Conservation (phyloP, 2,888 invertebrate species). For the Allophyes oxyacanthae region DNA sequence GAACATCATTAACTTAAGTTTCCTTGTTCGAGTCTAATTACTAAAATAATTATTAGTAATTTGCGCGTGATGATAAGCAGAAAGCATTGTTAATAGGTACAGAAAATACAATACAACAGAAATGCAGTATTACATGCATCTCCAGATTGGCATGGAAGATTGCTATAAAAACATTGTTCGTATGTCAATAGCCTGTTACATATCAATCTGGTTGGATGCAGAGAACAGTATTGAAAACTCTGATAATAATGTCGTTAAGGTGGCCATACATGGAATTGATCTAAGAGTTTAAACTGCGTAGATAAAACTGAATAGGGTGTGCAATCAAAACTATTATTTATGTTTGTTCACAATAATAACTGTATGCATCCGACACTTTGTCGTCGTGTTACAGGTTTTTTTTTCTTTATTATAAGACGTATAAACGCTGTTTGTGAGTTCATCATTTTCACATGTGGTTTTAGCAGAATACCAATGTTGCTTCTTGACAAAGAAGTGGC, state of each 20-base stretch:
- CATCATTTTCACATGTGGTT: no score
- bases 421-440: no score
- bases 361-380: no score
- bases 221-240: conserved; percentile 18
- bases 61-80: conserved; percentile 36
- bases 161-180: conserved; percentile 40
- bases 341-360: no score
- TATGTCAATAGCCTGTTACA: conserved; percentile 38
- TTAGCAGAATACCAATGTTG: no score
- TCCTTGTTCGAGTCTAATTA: conserved; percentile 8
- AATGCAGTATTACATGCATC: conserved; percentile 26
- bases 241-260: conserved; percentile 24
- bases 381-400: no score
- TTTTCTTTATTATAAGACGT: no score
- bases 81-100: conserved; percentile 14
- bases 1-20: conserved; percentile 2
- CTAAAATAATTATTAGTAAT: conserved; percentile 37
- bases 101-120: conserved; percentile 7
- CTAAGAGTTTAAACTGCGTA: no score
- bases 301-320: no score
- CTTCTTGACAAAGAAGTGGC: no score
- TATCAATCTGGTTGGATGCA: conserved; percentile 34
- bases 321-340: no score
- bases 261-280: no score
- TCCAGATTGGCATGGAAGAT: conserved; percentile 39